phyloP scores from a whole-genome alignment of 1,140 invertebrate genomes.

The Drosophila bocqueti region DNA sequence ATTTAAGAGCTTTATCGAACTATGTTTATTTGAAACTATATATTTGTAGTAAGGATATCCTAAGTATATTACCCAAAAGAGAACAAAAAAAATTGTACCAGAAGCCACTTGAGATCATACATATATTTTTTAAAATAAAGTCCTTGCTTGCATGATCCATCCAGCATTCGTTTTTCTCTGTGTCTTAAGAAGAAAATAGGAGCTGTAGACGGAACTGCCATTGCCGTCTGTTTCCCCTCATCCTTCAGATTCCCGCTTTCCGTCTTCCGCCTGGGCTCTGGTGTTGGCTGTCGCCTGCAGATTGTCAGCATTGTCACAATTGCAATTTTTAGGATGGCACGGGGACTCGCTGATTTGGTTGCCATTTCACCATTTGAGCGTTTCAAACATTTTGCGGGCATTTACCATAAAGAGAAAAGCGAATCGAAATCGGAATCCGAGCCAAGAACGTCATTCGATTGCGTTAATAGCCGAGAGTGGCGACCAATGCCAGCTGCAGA shows the following conservation, averaged over 20 bases:
- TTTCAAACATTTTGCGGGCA: slow-evolving; percentile 66
- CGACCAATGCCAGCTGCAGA: slow-evolving; percentile 66
- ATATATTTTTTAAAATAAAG: too few relatives aligned
- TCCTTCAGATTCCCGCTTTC: slow-evolving; percentile 26
- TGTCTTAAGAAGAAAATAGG: neutral
- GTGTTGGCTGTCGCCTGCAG: slow-evolving; percentile 75
- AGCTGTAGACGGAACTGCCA: slow-evolving; percentile 38
- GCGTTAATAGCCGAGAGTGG: slow-evolving; percentile 60
- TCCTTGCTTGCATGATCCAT: too few relatives aligned
- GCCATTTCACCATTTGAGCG: slow-evolving; percentile 54
- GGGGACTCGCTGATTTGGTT: slow-evolving; percentile 73
- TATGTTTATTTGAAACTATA: neutral
- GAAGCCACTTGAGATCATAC: neutral
- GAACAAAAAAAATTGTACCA: neutral
- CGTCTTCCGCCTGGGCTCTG: slow-evolving; percentile 27
- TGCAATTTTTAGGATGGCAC: slow-evolving; percentile 64
- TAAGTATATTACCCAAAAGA: too few relatives aligned
- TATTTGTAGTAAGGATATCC: accelerated
- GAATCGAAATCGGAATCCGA: slow-evolving; percentile 22
- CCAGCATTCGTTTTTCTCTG: neutral
- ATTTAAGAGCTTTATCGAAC: neutral
- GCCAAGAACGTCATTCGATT: slow-evolving; percentile 74
- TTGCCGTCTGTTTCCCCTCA: slow-evolving; percentile 63
- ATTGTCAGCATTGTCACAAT: slow-evolving; percentile 80
- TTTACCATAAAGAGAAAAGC: slow-evolving; percentile 64